Evolutionary conservation across 1,140 invertebrate genomes (phyloP), one percentile per base, ranked within the genome.

Genomic region (Caenorhabditis briggsae): DNA sequence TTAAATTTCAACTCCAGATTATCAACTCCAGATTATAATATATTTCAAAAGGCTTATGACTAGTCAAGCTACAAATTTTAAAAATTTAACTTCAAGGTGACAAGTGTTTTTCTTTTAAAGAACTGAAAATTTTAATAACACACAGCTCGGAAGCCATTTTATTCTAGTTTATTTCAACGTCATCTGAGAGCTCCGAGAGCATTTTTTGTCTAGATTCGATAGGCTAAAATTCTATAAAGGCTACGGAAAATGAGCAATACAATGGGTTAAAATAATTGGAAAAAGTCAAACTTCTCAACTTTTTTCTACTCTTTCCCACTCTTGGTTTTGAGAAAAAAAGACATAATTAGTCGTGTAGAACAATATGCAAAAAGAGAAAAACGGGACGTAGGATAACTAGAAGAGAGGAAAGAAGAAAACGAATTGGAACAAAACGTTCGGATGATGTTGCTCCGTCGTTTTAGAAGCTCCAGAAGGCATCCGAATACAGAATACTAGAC

Each of bases 261-360:
- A 58, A 58, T 58, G 56, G 18, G 20, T n/a, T 11, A n/a, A 58
- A 58, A 58, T 58, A 58, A 58, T 58, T 58, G 56, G n/a, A 58
- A 58, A 58, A 58, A 58, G 56, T n/a, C 2, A 58, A 20, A 58
- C 14, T n/a, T n/a, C 20, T 58, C 56, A 20, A 58, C 56, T 58
- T 58, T 58, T 58, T 58, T 58, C 20, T 58, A 11, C 9, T 12
- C 16, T 58, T 58, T 58, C 20, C 16, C n/a, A 14, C n/a, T 20
- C 20, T 8, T 58, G 16, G 16, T 16, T n/a, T n/a, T 9, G 8
- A n/a, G 56, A 20, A 58, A 58, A 58, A 58, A 58, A 58, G 56
- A 58, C 16, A 58, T 58, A 58, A 58, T 58, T 58, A 58, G 56
- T 58, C 16, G 56, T 58, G 2, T 58, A 14, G 16, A n/a, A 58